phyloP scores from a whole-genome alignment of 2,113 vertebrate species.

The Ptyas mucosa region DNA sequence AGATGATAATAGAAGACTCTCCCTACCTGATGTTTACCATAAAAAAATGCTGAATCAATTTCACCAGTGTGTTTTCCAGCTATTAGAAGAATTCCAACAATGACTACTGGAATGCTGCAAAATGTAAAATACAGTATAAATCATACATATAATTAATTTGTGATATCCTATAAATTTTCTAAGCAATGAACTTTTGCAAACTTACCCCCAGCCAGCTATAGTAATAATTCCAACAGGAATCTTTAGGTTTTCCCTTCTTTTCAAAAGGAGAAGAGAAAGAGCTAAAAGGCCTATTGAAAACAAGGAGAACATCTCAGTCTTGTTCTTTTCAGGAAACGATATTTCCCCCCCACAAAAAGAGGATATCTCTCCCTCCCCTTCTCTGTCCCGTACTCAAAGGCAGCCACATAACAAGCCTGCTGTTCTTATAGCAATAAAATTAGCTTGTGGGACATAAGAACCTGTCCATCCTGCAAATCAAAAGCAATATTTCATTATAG shows the following conservation, averaged over 20 bases:
- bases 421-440: background rate
- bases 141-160: conserved; percentile 17
- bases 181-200: conserved; percentile 30
- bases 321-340: background rate
- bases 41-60: conserved; percentile 89
- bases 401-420: background rate
- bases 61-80: conserved; percentile 73
- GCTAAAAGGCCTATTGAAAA: conserved; percentile 81
- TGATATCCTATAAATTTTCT: background rate
- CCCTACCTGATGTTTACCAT: conserved; percentile 86
- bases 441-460: background rate
- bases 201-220: conserved; percentile 93
- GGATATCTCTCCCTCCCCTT: too few relatives aligned
- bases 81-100: conserved; percentile 81
- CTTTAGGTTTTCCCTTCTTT: conserved; percentile 75
- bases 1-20: background rate
- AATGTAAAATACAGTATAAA: conserved; percentile 24
- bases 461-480: background rate
- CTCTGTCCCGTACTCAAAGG: background rate
- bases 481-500: background rate
- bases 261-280: conserved; percentile 84
- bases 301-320: conserved; percentile 10
- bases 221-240: conserved; percentile 77
- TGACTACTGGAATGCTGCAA: conserved; percentile 79
- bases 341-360: background rate